Evolutionary conservation across 2,113 vertebrate genomes (phyloP), one percentile per base, ranked within the genome.

Genomic region (Sphaerodactylus townsendi): DNA sequence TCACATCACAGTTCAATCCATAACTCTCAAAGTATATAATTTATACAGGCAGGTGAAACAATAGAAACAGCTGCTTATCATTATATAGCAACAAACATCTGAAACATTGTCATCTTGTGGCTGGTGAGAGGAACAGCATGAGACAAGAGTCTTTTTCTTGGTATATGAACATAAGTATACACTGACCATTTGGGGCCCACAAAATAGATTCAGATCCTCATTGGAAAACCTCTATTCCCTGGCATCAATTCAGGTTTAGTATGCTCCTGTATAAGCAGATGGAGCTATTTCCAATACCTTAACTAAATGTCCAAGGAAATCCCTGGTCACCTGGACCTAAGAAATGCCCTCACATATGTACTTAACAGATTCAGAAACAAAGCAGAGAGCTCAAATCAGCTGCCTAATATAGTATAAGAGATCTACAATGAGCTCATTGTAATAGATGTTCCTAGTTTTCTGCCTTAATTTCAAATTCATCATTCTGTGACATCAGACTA

Each of bases 91-190:
- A 81, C 78, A 88, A 82, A 82, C 69, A 68, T 93, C 90, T 89
- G 73, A 91, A 93, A 94, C 50, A 90, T 93, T 90, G 89, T 83
- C 89, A 89, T 86, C 90, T 94, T 90, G 85, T 90, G 91, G 89
- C 77, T 85, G 68, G 44, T 50, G 81, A 77, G 79, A 37, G 73
- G 77, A 48, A 93, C 77, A 82, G 86, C 88, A 92, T 70, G 84
- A 44, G 14, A 83, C 44, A 88, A 88, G 70, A 1, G 62, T 28
- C 10, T 0, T 74, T 75, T 83, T 77, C 35, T 39, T 15, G 35
- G 19, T 2, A 17, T 5, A 28, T 86, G 76, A n/a, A 39, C 10
- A 53, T n/a, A 13, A 19, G 17, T 56, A 2, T 56, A 66, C 37
- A 65, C 48, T 76, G 37, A 50, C 44, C 19, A 69, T 2, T 28